A percentile compares a stretch with the other conserved stretches of the same genome.
phyloP scores from a whole-genome alignment of 2,113 vertebrate genomes.

The Saccopteryx bilineata region DNA sequence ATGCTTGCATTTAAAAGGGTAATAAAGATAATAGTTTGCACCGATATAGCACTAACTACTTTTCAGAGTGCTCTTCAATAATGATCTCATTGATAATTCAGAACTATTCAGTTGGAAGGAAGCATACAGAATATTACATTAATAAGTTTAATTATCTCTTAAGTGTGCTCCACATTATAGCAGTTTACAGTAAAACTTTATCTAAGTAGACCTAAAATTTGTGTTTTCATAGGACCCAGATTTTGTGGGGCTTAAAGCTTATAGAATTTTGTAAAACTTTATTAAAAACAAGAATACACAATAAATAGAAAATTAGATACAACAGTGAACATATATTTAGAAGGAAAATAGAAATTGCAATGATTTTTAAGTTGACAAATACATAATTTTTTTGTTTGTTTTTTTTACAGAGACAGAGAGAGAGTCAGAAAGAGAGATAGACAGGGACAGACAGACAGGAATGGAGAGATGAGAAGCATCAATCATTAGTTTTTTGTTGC shows the following conservation, averaged over 20 bases:
- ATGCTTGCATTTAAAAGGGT: constrained; percentile 62
- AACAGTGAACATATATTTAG: neutral
- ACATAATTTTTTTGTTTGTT: neutral
- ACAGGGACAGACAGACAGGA: too few species aligned
- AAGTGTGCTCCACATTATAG: constrained; percentile 24
- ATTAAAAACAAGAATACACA: constrained; percentile 11
- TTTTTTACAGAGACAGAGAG: too few species aligned
- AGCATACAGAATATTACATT: constrained; percentile 20
- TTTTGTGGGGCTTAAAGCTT: neutral
- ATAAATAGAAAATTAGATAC: constrained; percentile 27
- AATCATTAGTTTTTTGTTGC: too few species aligned
- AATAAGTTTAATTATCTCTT: constrained; percentile 60
- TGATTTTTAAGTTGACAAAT: neutral
- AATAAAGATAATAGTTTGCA: constrained; percentile 57
- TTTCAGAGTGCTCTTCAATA: constrained; percentile 60
- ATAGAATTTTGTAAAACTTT: neutral
- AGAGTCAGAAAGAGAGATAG: too few species aligned
- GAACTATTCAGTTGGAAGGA: constrained; percentile 56
- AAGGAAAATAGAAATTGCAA: neutral
- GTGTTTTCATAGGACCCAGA: neutral
- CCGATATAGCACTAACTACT: constrained; percentile 21
- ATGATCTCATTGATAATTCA: constrained; percentile 70
- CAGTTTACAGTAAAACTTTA: neutral
- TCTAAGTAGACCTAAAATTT: constrained; percentile 42
- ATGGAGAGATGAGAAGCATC: too few species aligned